Conservation (phyloP, 2,113 vertebrate species). For the Apodemus speciosus region DNA sequence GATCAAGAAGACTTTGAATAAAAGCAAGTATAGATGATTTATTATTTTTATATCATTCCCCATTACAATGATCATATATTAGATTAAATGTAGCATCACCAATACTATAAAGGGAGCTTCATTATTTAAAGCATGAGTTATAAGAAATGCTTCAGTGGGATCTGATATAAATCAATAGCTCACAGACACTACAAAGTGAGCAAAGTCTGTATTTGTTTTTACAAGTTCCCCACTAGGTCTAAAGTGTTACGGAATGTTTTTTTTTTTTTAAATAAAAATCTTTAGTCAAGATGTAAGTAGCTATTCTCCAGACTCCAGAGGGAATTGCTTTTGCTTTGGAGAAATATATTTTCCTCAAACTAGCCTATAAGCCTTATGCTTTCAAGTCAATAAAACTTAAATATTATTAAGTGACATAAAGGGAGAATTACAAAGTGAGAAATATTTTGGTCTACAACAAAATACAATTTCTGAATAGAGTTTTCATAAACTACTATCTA, state of each 20-base stretch:
- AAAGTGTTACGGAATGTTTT: not conserved
- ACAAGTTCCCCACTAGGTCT: not conserved
- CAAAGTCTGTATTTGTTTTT: not conserved
- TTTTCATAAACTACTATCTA: conserved; percentile 8
- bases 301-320: not conserved
- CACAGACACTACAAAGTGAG: not conserved
- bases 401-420: not conserved
- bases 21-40: not conserved
- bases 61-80: not conserved
- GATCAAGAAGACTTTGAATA: not conserved
- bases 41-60: not conserved
- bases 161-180: not conserved
- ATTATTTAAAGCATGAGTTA: not conserved
- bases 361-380: not conserved
- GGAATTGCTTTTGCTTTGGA: not conserved
- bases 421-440: not conserved
- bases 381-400: conserved; percentile 26
- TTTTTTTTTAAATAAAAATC: not conserved
- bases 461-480: not conserved
- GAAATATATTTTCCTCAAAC: not conserved
- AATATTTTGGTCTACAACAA: conserved; percentile 38
- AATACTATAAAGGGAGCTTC: not conserved
- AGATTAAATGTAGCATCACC: not conserved
- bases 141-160: not conserved
- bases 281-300: not conserved